Percentiles rank a stretch among this genome's conserved stretches.
phyloP scores from a whole-genome alignment of 2,888 invertebrate species.

The Drosophila koepferae region DNA sequence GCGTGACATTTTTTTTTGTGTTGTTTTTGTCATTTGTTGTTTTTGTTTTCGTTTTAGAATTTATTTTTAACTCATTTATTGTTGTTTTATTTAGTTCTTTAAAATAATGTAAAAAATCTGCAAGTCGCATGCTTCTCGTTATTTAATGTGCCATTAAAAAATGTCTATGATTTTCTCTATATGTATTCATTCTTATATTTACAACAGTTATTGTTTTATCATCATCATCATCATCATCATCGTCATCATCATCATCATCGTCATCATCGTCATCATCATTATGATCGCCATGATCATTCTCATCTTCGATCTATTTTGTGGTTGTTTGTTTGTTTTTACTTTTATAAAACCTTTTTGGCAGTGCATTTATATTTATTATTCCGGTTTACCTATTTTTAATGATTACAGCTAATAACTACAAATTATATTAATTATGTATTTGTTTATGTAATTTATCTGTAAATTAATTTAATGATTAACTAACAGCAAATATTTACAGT shows the following conservation, averaged over 20 bases:
- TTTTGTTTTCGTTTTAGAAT: slow-evolving; percentile 20
- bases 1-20: slow-evolving; percentile 31
- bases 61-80: slow-evolving; percentile 60
- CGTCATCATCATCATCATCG: slow-evolving; percentile 10
- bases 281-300: slow-evolving; percentile 20
- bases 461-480: slow-evolving; percentile 71
- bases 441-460: slow-evolving; percentile 41
- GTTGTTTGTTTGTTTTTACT: slow-evolving; percentile 24
- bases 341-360: slow-evolving; percentile 83
- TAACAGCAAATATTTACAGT: slow-evolving; percentile 79
- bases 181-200: slow-evolving; percentile 82
- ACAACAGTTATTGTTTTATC: slow-evolving; percentile 68
- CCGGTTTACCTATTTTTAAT: slow-evolving; percentile 67
- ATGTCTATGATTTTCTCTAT: slow-evolving; percentile 76
- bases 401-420: slow-evolving; percentile 72
- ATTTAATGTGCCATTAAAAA: slow-evolving; percentile 80
- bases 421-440: slow-evolving; percentile 51
- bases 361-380: slow-evolving; percentile 82
- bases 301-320: slow-evolving; percentile 52
- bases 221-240: slow-evolving; percentile 12
- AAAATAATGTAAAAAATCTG: slow-evolving; percentile 79
- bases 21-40: slow-evolving; percentile 21
- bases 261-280: slow-evolving; percentile 4
- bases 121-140: slow-evolving; percentile 73
- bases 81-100: slow-evolving; percentile 61